Base-by-base conservation (phyloP, 2,888 invertebrate species). In the Callosobruchus maculatus region DNA sequence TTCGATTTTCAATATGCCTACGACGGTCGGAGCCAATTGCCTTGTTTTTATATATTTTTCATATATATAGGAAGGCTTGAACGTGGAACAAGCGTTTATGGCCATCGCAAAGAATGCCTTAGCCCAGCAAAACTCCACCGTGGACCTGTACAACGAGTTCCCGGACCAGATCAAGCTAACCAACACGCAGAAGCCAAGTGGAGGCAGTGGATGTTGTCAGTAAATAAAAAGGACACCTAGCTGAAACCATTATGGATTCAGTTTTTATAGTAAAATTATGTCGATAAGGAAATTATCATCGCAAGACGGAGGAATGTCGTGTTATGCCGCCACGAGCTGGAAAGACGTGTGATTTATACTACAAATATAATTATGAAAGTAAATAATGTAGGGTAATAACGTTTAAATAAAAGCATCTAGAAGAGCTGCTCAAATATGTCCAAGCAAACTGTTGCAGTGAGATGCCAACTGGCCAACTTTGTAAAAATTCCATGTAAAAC, bases 41-140 rank as follows among this genome's bases (percentile, higher is more conserved):
- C 26, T 26, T 4, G 26, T 4, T 7, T 26, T 18, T 18, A 49
- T 49, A 7, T 49, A 13, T 49, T 49, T 13, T 49, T 7, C 13
- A 13, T 49, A 18, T 49, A 13, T 13, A 49, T 49, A 49, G 49
- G 99, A 99, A 87, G 98, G 97, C 76, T 93, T 98, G 81, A 99
- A 99, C 87, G 99, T 99, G 74, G 99, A 99, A 88, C 94, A 98
- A 88, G 99, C 99, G 81, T 99, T 99, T 90, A 95, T 98, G 88
- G 98, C 98, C 78, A 99, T 99, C 86, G 99, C 99, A 74, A 95
- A 97, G 86, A 98, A 98, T 88, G 99, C 98, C 71, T 89, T 99
- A 83, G 97, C 97, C 71, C 96, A 96, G 87, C 95, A 95, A 86
- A 93, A 92, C 80, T 85, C 86, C 70, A 81, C 85, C 30, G 95